Percentiles rank a stretch among this genome's conserved stretches.
Evolutionary conservation across 2,888 invertebrate species (phyloP).

Genomic region (Dryocosmus kuriphilus): DNA sequence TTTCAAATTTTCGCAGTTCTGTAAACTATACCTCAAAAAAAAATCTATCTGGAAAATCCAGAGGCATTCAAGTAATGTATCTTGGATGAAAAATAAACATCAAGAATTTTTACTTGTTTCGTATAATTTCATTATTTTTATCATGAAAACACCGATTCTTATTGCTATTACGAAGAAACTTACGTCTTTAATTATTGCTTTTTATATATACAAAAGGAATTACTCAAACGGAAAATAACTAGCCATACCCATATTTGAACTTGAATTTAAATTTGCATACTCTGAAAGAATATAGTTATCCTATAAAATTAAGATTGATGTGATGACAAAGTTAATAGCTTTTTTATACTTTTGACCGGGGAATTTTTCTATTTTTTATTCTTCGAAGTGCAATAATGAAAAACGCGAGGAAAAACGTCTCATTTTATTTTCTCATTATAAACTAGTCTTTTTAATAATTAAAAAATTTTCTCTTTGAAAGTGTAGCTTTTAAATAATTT

Average conservation of each 20-base stretch:
- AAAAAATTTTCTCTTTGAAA: background rate
- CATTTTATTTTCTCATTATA: background rate
- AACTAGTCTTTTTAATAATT: too few species aligned
- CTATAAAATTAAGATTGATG: slow-evolving; percentile 3
- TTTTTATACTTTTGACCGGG: background rate
- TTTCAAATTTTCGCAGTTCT: background rate
- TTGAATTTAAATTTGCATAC: background rate
- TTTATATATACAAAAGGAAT: background rate
- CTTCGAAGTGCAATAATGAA: background rate
- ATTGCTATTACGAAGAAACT: background rate
- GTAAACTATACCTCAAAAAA: too few species aligned
- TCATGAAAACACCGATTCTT: background rate
- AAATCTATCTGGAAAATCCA: background rate
- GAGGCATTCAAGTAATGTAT: background rate
- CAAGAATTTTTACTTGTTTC: background rate
- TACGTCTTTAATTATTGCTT: background rate
- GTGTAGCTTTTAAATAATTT: too few species aligned
- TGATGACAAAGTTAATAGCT: background rate
- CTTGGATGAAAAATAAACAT: background rate
- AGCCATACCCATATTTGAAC: background rate
- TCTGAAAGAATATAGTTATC: background rate
- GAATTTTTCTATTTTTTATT: background rate
- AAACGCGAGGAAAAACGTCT: background rate
- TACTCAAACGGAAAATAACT: background rate
- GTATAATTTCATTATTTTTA: background rate